Base-by-base conservation (phyloP, 2,888 invertebrate species). In the Gisinianus flammeolus region DNA sequence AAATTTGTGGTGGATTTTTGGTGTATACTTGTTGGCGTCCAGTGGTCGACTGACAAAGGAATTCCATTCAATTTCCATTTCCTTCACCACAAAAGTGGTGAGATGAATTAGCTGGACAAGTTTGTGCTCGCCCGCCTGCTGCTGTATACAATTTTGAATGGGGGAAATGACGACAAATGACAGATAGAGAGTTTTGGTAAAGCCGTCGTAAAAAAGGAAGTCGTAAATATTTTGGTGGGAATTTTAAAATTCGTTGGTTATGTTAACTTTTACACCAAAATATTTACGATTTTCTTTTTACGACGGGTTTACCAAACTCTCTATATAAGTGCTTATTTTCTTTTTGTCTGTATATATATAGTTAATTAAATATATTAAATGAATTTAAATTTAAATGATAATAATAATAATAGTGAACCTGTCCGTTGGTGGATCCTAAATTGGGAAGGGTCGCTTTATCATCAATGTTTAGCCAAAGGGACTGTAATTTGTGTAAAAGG, bases 11-110 rank as follows among this genome's bases (percentile, higher is more conserved):
- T n/a, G n/a, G n/a, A n/a, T n/a, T n/a, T n/a, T n/a, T n/a, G 6
- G 56, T 4, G 58, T 30, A n/a, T 56, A 79, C 80, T 71, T 80
- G 28, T 76, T 58, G 6, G 52, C 44, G 16, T 75, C 77, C 3
- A 35, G 26, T 3, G 74, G 52, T 22, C 33, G 33, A 28, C 56
- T 3, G 24, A 35, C 56, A 33, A 66, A 70, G 12, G 68, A 52
- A 16, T 75, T 58, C 78, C 79, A 81, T 2, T 80, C 80, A 6
- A 44, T 16, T 30, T 73, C 68, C 78, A 81, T 77, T 77, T 78
- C 79, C 33, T 79, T 72, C 1, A 78, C 71, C 12, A 81, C 69
- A 52, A 81, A 80, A 19, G 52, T 58, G 28, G 74, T 73, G 24
- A 75, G n/a, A 6, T 58, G 54, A 16, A 79, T 54, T 22, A 75